A percentile compares a stretch with the other conserved stretches of the same genome.
Evolutionary conservation across 2,113 vertebrate genomes (phyloP).

Genomic region (Cryptoleucopteryx plumbea): DNA sequence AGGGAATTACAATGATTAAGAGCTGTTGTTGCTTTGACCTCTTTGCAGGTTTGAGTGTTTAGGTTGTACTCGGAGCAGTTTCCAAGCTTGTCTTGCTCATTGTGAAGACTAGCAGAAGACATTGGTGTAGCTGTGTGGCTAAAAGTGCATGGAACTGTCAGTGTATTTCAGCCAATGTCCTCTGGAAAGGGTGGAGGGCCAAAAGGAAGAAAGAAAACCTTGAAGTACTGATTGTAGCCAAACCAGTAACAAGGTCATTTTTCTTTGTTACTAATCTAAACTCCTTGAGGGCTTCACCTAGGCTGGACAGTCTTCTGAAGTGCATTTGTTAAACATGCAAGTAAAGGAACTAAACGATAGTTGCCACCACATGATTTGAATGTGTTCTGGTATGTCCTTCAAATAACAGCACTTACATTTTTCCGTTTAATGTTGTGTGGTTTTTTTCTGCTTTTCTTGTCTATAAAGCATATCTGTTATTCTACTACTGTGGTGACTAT

Average conservation of each 20-base stretch:
- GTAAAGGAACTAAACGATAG: not conserved
- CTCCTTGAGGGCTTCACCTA: not conserved
- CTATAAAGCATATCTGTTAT: not conserved
- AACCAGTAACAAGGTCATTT: not conserved
- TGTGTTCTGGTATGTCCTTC: not conserved
- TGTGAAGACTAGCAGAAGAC: not conserved
- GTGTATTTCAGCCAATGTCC: rapidly evolving
- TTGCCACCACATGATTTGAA: not conserved
- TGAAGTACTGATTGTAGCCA: not conserved
- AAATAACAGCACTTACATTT: not conserved
- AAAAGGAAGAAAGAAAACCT: not conserved
- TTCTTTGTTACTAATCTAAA: not conserved
- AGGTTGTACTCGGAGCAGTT: not conserved
- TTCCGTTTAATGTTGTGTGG: not conserved
- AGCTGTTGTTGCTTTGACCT: not conserved
- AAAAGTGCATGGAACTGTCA: not conserved
- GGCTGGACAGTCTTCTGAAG: not conserved
- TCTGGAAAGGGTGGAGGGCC: not conserved
- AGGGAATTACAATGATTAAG: not conserved
- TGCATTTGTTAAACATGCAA: not conserved
- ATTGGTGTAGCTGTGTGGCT: not conserved
- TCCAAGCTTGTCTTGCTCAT: not conserved
- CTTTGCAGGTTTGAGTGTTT: not conserved
- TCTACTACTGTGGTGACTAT: not conserved
- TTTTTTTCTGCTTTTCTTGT: not conserved